These are phyloP conservation scores for Sitobion miscanthi DNA, from an alignment of 1,140 invertebrate genomes.

Conservation along the genomic window DNA sequence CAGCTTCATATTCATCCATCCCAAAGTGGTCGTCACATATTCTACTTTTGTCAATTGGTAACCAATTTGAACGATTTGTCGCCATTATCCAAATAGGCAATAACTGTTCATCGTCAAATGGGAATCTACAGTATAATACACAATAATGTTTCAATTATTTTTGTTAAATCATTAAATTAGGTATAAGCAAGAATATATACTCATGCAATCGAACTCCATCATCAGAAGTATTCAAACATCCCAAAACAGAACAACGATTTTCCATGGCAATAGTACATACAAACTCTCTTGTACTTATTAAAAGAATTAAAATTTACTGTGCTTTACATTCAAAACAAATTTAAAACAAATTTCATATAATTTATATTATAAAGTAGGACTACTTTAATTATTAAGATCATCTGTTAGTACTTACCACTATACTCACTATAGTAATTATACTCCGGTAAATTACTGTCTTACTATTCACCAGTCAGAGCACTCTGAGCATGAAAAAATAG, in stretches of 20 bases:
- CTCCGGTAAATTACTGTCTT: too few relatives aligned
- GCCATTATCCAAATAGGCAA: background rate
- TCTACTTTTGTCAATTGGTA: background rate
- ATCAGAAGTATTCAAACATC: background rate
- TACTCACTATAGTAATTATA: too few relatives aligned
- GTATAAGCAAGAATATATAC: background rate
- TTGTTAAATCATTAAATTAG: background rate
- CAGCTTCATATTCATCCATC: background rate
- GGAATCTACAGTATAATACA: background rate
- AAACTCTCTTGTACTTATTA: background rate
- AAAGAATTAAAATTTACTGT: background rate
- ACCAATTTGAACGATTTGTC: conserved; percentile 26
- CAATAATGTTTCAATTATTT: background rate
- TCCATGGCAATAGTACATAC: background rate
- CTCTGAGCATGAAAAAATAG: too few relatives aligned
- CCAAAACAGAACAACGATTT: conserved; percentile 28
- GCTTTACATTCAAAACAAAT: background rate
- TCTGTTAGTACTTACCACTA: background rate
- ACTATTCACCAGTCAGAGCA: too few relatives aligned
- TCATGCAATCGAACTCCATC: background rate
- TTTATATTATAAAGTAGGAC: background rate
- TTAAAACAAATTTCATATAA: background rate
- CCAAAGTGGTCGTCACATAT: background rate
- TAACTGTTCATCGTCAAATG: background rate
- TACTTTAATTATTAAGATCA: background rate